Base-by-base conservation (phyloP, 2,113 vertebrate species). In the Cepphus grylle region DNA sequence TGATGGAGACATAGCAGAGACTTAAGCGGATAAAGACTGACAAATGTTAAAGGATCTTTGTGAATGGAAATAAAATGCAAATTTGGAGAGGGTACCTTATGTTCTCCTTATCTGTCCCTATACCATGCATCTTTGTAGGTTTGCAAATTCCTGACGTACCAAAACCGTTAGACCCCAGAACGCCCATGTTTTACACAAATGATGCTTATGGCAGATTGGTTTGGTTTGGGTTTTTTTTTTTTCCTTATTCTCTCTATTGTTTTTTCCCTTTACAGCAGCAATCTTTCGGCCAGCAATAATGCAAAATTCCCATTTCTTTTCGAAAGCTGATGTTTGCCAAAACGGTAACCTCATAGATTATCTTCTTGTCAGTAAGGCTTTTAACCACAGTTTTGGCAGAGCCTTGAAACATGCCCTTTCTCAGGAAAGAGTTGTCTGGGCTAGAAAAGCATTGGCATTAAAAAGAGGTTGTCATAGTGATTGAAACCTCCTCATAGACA, bases 401-500 rank as follows among this genome's bases (percentile, higher is more conserved):
- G 87, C 85, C 96, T 96, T 71, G 87, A 87, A 96, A 96, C 94
- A 94, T 97, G 96, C 96, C 94, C 96, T 96, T 97, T 97, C 84
- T 96, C 86, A 97, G 91, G 96, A 97, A 95, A 95, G 97, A 96
- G 97, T 94, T 97, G 97, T 96, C 96, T 96, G 95, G 96, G 94
- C 95, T 97, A 59, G 90, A 97, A 96, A 97, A 97, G 94, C 87
- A 90, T 97, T 98, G 97, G 95, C 90, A 93, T 95, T 96, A 97
- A 95, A 97, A 97, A 97, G 89, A 94, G 90, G 97, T 98, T 97
- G 96, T 97, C 98, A 98, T 98, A 97, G 98, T 97, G 97, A 98
- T 95, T 91, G 96, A 97, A 98, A 97, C 94, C 89, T 96, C 93
- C 95, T 93, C 93, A 88, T 77, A 97, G 98, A 96, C 95, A 98